These are phyloP conservation scores for Sinocyclocheilus maitianheensis DNA, from an alignment of 2,113 vertebrate genomes.

Conservation along the genomic window DNA sequence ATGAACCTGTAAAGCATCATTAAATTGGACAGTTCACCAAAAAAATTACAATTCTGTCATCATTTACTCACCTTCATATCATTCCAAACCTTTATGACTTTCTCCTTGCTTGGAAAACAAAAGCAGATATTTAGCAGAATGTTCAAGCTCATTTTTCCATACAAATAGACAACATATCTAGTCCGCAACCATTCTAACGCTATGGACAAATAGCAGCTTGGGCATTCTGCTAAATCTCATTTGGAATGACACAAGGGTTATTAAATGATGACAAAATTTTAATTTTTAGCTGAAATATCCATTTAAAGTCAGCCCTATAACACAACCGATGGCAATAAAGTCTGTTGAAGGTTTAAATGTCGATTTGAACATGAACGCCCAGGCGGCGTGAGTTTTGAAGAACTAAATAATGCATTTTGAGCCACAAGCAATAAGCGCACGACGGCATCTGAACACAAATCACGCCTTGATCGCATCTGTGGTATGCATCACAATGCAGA, in stretches of 20 bases:
- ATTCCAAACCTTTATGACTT: neutral
- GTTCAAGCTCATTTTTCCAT: neutral
- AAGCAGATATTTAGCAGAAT: neutral
- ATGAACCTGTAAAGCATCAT: neutral
- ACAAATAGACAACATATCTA: neutral
- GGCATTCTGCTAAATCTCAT: neutral
- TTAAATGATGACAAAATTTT: neutral
- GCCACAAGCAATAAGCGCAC: constrained; percentile 21
- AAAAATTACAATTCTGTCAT: neutral
- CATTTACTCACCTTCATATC: neutral
- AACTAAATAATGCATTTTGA: constrained; percentile 46
- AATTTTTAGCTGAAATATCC: neutral
- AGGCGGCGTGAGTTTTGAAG: neutral
- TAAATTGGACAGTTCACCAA: neutral
- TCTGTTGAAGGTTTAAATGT: constrained; percentile 13
- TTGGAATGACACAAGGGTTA: neutral
- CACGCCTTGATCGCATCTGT: constrained; percentile 39
- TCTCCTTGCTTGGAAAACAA: neutral
- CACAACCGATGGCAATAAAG: neutral
- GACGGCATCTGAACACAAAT: constrained; percentile 41
- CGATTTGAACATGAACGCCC: constrained; percentile 6
- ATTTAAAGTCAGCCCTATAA: neutral
- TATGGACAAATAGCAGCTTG: neutral
- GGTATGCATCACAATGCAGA: constrained; percentile 49
- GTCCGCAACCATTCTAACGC: neutral